Evolutionary conservation across 2,113 vertebrate species (phyloP).

Genomic region (Ageneiosus marmoratus): DNA sequence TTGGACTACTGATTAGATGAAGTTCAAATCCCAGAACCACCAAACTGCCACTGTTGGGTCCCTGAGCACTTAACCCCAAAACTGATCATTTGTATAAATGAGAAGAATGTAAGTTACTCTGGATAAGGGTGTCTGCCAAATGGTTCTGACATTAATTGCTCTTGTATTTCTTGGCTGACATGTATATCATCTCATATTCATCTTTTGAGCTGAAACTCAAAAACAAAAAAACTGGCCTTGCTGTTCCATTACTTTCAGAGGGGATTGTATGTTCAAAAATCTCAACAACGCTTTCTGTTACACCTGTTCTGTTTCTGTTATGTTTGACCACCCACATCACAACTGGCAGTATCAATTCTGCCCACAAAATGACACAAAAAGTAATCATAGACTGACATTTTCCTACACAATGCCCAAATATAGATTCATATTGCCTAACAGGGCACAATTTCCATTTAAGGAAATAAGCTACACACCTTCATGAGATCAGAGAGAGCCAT

Average conservation of each 20-base stretch:
- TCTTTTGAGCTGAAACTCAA: background rate
- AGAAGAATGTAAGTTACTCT: too few relatives aligned
- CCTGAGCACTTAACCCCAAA: too few relatives aligned
- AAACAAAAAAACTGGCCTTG: background rate
- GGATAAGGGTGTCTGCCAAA: too few relatives aligned
- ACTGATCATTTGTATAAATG: too few relatives aligned
- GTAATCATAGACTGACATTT: background rate
- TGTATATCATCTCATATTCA: too few relatives aligned
- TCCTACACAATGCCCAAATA: background rate
- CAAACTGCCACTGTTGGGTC: too few relatives aligned
- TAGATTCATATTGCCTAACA: background rate
- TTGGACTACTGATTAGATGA: too few relatives aligned
- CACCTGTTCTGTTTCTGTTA: background rate
- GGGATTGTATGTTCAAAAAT: background rate
- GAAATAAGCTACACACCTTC: slow-evolving; percentile 73
- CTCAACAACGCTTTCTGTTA: too few relatives aligned
- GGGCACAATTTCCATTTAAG: background rate
- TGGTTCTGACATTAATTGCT: too few relatives aligned
- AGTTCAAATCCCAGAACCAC: too few relatives aligned
- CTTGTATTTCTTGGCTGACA: background rate
- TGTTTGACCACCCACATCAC: background rate
- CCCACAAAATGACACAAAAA: background rate
- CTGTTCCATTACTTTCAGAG: background rate
- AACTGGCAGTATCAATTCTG: background rate
- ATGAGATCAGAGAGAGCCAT: slow-evolving; percentile 80